Conservation (phyloP, 2,888 invertebrate genomes). For the Aporophyla nigra region DNA sequence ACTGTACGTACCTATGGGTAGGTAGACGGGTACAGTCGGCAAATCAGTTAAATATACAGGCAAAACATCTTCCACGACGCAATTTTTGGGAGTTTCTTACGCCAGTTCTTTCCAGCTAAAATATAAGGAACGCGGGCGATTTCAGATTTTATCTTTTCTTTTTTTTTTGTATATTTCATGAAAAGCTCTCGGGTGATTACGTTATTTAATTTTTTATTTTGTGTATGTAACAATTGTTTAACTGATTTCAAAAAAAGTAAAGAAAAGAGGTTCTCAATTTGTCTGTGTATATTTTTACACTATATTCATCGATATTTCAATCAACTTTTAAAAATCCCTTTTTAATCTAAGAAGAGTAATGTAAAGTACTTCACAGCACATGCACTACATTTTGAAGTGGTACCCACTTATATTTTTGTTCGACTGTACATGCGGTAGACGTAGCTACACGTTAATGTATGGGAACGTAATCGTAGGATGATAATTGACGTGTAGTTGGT, state of each 20-base stretch:
- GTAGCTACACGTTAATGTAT: slow-evolving; percentile 16
- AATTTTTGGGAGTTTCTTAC: too few relatives aligned
- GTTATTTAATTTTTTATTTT: not conserved
- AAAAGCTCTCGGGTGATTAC: too few relatives aligned
- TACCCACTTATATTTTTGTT: not conserved
- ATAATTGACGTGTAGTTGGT: slow-evolving; percentile 42
- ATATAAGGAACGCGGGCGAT: not conserved
- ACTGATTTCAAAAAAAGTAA: too few relatives aligned
- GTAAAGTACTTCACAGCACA: not conserved
- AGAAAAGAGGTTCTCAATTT: too few relatives aligned
- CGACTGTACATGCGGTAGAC: slow-evolving; percentile 6
- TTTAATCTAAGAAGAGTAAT: not conserved
- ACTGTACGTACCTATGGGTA: slow-evolving; percentile 16
- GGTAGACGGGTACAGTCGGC: slow-evolving; percentile 1
- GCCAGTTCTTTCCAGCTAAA: not conserved
- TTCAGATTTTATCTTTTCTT: too few relatives aligned
- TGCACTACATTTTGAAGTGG: not conserved
- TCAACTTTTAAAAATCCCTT: not conserved
- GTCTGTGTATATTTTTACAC: too few relatives aligned
- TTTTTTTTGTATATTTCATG: not conserved
- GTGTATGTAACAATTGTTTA: not conserved
- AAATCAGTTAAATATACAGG: not conserved
- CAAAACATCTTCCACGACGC: not conserved
- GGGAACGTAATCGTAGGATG: slow-evolving; percentile 19
- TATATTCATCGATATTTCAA: too few relatives aligned